phyloP scores from a whole-genome alignment of 2,797 vertebrate species.

The Valencia hispanica region DNA sequence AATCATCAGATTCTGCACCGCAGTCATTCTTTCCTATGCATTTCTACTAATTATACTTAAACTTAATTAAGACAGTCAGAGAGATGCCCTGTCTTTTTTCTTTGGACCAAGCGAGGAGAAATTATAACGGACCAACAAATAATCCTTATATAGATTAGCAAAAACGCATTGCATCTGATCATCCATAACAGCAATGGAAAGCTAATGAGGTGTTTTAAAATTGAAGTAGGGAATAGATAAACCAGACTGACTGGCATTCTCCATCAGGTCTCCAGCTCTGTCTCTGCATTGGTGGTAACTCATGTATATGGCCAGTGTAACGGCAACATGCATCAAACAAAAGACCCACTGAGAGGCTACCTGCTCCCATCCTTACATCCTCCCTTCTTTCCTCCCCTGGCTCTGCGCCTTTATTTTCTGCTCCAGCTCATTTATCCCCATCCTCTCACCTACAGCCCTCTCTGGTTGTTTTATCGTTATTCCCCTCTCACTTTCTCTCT shows the following conservation, averaged over 20 bases:
- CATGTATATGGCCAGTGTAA: conserved; percentile 37
- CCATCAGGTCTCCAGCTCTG: conserved; percentile 37
- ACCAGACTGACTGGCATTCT: conserved; percentile 17
- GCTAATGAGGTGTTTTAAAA: conserved; percentile 15
- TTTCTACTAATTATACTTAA: conserved; percentile 1
- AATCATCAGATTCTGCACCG: not conserved
- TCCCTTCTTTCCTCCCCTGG: conserved; percentile 20
- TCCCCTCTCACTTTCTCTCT: conserved; percentile 21
- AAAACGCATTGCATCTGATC: conserved; percentile 3
- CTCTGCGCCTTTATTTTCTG: conserved; percentile 41
- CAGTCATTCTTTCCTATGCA: not conserved
- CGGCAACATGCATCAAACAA: conserved; percentile 57
- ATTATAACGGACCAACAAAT: not conserved
- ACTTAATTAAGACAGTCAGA: not conserved
- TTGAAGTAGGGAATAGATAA: conserved; percentile 5
- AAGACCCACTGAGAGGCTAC: conserved; percentile 66
- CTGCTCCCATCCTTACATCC: conserved; percentile 48
- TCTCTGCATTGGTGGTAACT: conserved; percentile 61
- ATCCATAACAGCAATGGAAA: conserved; percentile 2
- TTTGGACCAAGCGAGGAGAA: not conserved
- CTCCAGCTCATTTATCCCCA: conserved; percentile 46
- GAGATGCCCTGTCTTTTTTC: not conserved
- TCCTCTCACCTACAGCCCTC: conserved; percentile 49
- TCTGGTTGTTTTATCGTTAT: conserved; percentile 44
- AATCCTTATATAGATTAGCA: conserved; percentile 1